Evolutionary conservation across 2,888 invertebrate species (phyloP), one percentile per base, ranked within the genome.

Genomic region (Himalopsyche anomala): DNA sequence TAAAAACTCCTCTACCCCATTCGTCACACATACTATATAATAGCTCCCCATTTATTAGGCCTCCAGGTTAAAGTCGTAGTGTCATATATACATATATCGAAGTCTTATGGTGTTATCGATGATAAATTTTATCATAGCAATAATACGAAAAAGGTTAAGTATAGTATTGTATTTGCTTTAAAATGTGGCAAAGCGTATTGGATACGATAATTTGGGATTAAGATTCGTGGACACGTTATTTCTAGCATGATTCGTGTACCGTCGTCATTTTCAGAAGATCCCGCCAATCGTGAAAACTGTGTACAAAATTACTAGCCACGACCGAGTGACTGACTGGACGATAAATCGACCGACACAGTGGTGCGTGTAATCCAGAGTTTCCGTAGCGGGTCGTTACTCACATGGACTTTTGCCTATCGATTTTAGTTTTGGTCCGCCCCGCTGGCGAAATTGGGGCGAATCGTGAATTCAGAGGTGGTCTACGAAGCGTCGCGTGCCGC

Each of bases 321-420:
- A 19, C 28, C 62, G 19, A 28, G 62, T 28, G 62, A 62, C 62
- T 19, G 62, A 62, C 62, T 62, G 62, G 62, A 62, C 62, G 62
- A 62, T 62, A 62, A 62, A 62, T 62, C 62, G 62, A 62, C 62
- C 62, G 62, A 62, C 19, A 11, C 62, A 62, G 19, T 62, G 62
- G 62, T 62, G 62, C 62, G 62, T 62, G 62, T 62, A 62, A 62
- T 62, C 62, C 62, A 62, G 62, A 62, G 62, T 28, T 62, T 62
- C 62, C 19, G 62, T 62, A 19, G 62, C 62, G 19, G 62, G 62
- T 62, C 19, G 28, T 62, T 40, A 83, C 40, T 62, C 83, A 40
- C 56, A 42, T 54, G 55, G 55, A 51, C 82, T 81, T 56, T 81
- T 81, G 80, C 80, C 80, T 80, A 80, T 80, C 80, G 80, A 80